Conservation (phyloP, 2,888 invertebrate genomes). For the Oscheius sp. region DNA sequence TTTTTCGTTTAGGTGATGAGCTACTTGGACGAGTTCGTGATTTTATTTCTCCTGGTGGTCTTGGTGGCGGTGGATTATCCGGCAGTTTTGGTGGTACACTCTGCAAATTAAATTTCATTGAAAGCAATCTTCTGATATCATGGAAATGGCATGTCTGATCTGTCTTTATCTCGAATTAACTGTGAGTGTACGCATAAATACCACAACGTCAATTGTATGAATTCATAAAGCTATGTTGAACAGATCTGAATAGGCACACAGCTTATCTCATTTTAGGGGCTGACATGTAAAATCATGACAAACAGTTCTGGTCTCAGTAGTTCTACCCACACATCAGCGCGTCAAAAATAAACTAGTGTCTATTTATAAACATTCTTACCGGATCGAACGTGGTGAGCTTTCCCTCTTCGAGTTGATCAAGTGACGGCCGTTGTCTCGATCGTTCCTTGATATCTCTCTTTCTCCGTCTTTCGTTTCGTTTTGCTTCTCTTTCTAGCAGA, state of each 20-base stretch:
- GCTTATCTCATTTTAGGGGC: too few species aligned
- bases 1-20: constrained; percentile 52
- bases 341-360: not conserved
- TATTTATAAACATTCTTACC: constrained; percentile 15
- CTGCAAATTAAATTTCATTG: too few species aligned
- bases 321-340: too few species aligned
- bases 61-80: constrained; percentile 58
- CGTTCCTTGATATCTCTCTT: constrained; percentile 48
- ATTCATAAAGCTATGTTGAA: too few species aligned
- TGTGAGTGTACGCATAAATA: too few species aligned
- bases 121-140: too few species aligned
- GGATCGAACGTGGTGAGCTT: constrained; percentile 40
- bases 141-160: too few species aligned
- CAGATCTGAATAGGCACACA: too few species aligned
- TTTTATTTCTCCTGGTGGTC: constrained; percentile 47
- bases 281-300: too few species aligned
- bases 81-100: constrained; percentile 52
- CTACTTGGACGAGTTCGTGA: constrained; percentile 48
- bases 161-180: too few species aligned
- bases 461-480: constrained; percentile 64
- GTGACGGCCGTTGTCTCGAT: constrained; percentile 38
- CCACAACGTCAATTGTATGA: too few species aligned
- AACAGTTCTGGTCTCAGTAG: too few species aligned
- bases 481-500: constrained; percentile 68
- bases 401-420: constrained; percentile 46